Conservation (phyloP, 2,797 vertebrate species). For the Sparus aurata region DNA sequence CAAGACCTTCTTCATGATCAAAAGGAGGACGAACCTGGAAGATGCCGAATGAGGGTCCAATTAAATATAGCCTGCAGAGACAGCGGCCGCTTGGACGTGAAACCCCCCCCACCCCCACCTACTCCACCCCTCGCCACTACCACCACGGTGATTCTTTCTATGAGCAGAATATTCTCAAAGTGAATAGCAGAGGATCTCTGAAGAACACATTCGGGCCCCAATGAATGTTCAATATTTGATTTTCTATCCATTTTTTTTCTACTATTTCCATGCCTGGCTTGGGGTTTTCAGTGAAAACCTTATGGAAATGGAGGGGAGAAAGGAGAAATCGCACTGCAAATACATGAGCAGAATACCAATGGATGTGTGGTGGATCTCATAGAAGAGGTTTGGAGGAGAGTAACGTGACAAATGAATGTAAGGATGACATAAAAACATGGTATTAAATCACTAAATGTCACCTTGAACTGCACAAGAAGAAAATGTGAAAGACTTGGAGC, state of each 20-base stretch:
- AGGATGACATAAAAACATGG: conserved; percentile 25
- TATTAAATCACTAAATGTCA: conserved; percentile 43
- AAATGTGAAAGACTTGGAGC: conserved; percentile 40
- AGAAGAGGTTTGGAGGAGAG: background rate
- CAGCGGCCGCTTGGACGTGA: conserved; percentile 74
- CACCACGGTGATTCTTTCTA: conserved; percentile 66
- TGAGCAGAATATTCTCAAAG: conserved; percentile 80
- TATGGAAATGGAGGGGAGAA: conserved; percentile 45
- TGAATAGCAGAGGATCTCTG: conserved; percentile 72
- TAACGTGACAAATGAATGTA: conserved; percentile 41
- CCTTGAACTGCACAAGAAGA: conserved; percentile 26
- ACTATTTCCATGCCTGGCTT: conserved; percentile 62
- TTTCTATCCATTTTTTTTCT: conserved; percentile 55
- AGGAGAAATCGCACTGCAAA: conserved; percentile 25
- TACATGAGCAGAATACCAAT: conserved; percentile 42
- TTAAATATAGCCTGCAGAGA: conserved; percentile 86
- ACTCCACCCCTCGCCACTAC: conserved; percentile 44
- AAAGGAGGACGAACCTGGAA: conserved; percentile 83
- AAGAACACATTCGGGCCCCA: conserved; percentile 61
- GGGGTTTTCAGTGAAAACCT: conserved; percentile 44
- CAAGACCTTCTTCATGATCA: conserved; percentile 82
- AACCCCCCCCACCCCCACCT: background rate
- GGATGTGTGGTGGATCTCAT: conserved; percentile 16
- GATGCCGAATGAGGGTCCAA: conserved; percentile 85
- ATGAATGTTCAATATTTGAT: conserved; percentile 82